A percentile compares a stretch with the other conserved stretches of the same genome.
Evolutionary conservation across 2,797 vertebrate species (phyloP).

Genomic region (Okamejei kenojei): DNA sequence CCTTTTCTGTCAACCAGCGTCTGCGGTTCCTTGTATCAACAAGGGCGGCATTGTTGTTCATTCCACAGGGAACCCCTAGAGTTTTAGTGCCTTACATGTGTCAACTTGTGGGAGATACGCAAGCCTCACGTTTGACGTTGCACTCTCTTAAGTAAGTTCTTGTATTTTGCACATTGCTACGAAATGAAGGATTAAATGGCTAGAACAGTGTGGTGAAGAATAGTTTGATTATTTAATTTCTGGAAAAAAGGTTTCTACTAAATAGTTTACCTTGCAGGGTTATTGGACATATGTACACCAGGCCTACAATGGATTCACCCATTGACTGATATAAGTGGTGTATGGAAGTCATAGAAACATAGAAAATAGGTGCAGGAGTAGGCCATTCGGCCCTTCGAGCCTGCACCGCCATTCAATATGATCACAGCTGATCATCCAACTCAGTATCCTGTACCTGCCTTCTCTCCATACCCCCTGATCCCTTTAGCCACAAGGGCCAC

Average conservation of each 20-base stretch:
- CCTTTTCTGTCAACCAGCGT: no score
- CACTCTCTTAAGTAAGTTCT: not conserved
- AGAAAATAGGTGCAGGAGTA: no score
- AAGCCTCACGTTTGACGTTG: not conserved
- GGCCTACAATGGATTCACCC: not conserved
- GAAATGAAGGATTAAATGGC: not conserved
- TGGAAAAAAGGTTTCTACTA: not conserved
- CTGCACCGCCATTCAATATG: no score
- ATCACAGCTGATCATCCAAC: no score
- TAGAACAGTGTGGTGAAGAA: not conserved
- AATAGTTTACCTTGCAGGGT: not conserved
- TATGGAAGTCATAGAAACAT: no score
- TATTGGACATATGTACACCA: not conserved
- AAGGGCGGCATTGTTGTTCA: not conserved
- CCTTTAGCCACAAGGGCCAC: no score
- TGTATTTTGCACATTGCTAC: conserved; percentile 6
- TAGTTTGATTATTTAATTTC: not conserved
- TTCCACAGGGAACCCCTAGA: not conserved
- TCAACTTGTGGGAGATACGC: not conserved
- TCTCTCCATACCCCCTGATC: no score
- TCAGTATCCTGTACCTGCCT: no score
- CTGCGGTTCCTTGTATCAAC: no score
- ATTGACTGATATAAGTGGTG: not conserved
- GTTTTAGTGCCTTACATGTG: not conserved
- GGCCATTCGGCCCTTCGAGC: no score